phyloP scores from a whole-genome alignment of 1,140 invertebrate species.

The Copidosoma floridanum region DNA sequence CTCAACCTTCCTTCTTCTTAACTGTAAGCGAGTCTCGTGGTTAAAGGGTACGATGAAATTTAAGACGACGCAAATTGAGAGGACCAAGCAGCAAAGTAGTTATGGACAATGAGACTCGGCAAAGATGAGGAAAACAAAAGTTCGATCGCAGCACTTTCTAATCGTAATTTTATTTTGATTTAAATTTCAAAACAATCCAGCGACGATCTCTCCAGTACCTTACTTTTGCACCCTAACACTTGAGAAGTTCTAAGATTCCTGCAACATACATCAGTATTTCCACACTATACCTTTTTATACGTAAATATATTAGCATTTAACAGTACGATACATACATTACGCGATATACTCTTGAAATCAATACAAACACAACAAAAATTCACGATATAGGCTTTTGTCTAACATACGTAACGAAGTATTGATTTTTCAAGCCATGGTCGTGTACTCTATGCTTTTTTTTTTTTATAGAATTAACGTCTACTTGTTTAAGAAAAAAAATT shows the following conservation, averaged over 20 bases:
- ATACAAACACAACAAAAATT: no score
- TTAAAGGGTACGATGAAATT: constrained; percentile 44
- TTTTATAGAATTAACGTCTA: no score
- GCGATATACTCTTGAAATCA: no score
- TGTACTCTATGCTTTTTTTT: no score
- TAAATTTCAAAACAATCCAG: constrained; percentile 22
- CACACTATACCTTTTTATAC: constrained; percentile 35
- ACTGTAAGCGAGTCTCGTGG: constrained; percentile 31
- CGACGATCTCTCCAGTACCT: constrained; percentile 31
- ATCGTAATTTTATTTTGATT: constrained; percentile 24
- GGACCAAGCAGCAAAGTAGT: constrained; percentile 39
- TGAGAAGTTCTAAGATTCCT: constrained; percentile 42
- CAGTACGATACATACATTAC: no score
- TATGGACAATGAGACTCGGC: constrained; percentile 42
- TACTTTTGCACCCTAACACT: constrained; percentile 40
- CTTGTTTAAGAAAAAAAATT: no score
- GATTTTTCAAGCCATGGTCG: no score
- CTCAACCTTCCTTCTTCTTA: constrained; percentile 41
- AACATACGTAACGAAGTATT: no score
- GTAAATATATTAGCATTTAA: neutral
- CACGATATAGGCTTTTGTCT: no score
- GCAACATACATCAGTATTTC: constrained; percentile 46
- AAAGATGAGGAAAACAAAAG: constrained; percentile 39
- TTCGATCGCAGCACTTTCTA: constrained; percentile 36
- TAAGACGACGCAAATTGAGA: constrained; percentile 44